Evolutionary conservation across 1,140 invertebrate genomes (phyloP), one percentile per base, ranked within the genome.

Genomic region (Drosophila pseudoobscura): DNA sequence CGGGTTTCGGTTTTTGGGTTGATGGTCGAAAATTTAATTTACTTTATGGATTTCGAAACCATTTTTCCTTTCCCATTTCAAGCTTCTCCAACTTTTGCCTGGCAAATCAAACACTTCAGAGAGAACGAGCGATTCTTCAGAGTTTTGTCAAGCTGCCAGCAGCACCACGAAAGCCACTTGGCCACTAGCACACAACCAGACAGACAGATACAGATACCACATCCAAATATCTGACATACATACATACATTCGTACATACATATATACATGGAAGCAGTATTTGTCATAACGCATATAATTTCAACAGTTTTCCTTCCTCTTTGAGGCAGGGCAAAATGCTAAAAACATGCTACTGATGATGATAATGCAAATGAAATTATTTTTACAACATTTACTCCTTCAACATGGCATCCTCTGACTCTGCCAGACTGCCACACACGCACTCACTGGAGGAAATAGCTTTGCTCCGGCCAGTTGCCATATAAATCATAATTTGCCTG

Each of bases 401-500:
- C 50, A 29, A 45, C 35, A 46, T 6, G 60, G 56, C 45, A 64
- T 63, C 41, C 47, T 46, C 29, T 15, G 35, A 39, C 31, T 60
- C 57, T 35, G 24, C 50, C 69, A 62, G 39, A 54, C 29, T 11
- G 20, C 15, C 39, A 22, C 11, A 20, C 51, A 8, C 7, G 7
- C 7, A 31, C 9, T 0, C 31, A 11, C 51, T 56, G 53, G 60
- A 35, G 31, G 26, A 13, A 50, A 31, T 29, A 43, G 39, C 26
- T 7, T 6, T 29, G 24, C 39, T 44, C 61, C 13, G 53, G 22
- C 56, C 75, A 69, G 59, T 55, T 64, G 50, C 54, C 43, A 58
- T 77, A 85, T 84, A 84, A 84, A 84, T 84, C 73, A 84, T 77
- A 61, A 82, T 85, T 87, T 80, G 62, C 73, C 46, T 41, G 51